These are phyloP conservation scores for Panthera leo DNA, from an alignment of 2,113 vertebrate genomes.

Conservation along the genomic window DNA sequence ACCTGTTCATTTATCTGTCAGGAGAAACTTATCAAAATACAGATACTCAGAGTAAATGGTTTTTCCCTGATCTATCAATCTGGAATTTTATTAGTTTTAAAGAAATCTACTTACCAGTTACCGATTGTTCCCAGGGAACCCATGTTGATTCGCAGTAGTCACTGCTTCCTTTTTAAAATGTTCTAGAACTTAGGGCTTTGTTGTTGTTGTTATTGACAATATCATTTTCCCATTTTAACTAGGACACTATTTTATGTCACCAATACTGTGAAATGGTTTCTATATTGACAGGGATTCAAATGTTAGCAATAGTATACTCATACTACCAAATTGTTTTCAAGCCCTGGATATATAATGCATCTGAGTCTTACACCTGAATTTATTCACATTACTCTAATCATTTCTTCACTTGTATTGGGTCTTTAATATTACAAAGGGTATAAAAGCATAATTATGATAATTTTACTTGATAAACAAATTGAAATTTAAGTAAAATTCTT, in stretches of 20 bases:
- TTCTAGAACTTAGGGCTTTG: not conserved
- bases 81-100: not conserved
- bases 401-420: not conserved
- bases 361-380: not conserved
- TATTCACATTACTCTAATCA: constrained; percentile 10
- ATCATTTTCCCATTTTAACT: not conserved
- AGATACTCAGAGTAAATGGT: not conserved
- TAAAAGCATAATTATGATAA: constrained; percentile 10
- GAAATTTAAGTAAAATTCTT: constrained; percentile 25
- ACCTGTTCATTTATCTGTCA: not conserved
- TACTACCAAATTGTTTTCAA: not conserved
- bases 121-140: not conserved
- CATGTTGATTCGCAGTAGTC: not conserved
- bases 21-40: not conserved
- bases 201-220: not conserved
- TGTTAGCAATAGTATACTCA: not conserved
- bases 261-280: not conserved
- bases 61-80: not conserved
- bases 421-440: not conserved
- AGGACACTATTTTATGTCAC: not conserved
- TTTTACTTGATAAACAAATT: constrained; percentile 44
- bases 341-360: not conserved
- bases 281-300: not conserved
- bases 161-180: not conserved
- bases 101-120: not conserved